These are phyloP conservation scores for Phenganax subtilis DNA, from an alignment of 92 coral and sea anemone genomes.

Conservation along the genomic window DNA sequence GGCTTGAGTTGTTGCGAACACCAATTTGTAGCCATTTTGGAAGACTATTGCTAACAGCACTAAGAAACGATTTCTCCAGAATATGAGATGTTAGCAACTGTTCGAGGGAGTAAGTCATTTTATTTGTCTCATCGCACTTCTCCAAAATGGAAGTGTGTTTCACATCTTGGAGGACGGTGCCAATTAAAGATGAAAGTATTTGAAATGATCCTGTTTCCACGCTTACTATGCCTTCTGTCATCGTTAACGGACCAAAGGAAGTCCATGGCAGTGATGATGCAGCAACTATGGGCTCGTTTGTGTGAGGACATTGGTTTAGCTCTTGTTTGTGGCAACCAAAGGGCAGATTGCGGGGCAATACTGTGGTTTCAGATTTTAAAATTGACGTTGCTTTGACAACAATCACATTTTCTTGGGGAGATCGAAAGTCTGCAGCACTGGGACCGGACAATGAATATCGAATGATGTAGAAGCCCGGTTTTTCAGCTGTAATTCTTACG, in stretches of 20 bases:
- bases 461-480: constrained; percentile 53
- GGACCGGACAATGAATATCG: constrained; percentile 57
- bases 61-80: constrained; percentile 48
- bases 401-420: constrained; percentile 45
- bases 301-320: constrained; percentile 42
- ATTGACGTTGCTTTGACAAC: constrained; percentile 29
- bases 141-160: not conserved
- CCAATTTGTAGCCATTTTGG: constrained; percentile 61
- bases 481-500: constrained; percentile 47
- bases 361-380: constrained; percentile 29
- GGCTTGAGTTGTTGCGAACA: constrained; percentile 19
- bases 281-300: constrained; percentile 31
- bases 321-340: constrained; percentile 51
- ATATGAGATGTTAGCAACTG: not conserved
- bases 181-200: constrained; percentile 55
- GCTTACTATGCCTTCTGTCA: constrained; percentile 52
- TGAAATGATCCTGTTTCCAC: constrained; percentile 27
- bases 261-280: constrained; percentile 58
- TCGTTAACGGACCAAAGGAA: constrained; percentile 18
- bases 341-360: constrained; percentile 28
- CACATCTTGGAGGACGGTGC: constrained; percentile 42
- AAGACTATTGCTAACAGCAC: constrained; percentile 42
- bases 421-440: constrained; percentile 43
- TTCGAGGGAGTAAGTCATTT: not conserved
- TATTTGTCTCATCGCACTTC: not conserved